These are phyloP conservation scores for Unio pictorum DNA, from an alignment of 2,888 invertebrate genomes.

Conservation along the genomic window DNA sequence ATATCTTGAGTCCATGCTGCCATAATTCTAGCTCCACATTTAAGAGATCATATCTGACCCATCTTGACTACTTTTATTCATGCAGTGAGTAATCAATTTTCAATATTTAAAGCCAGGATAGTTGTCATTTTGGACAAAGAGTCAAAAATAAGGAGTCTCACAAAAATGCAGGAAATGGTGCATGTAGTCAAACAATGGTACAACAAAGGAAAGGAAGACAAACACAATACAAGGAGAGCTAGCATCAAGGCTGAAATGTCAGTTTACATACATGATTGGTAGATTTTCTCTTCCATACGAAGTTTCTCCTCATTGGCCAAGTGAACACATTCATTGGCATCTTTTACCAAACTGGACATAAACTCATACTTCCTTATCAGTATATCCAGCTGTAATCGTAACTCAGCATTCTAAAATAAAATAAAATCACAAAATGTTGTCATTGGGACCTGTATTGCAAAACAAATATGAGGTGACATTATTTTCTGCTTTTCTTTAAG, in stretches of 20 bases:
- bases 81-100: too few species aligned
- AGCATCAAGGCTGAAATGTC: too few species aligned
- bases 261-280: slow-evolving; percentile 48
- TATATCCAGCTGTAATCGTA: slow-evolving; percentile 21
- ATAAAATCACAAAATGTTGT: slow-evolving; percentile 4
- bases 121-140: too few species aligned
- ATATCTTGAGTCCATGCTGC: too few species aligned
- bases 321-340: slow-evolving; percentile 42
- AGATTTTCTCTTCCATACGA: slow-evolving; percentile 51
- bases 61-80: too few species aligned
- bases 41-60: too few species aligned
- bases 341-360: slow-evolving; percentile 34
- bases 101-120: too few species aligned
- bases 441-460: neutral
- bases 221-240: neutral
- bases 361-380: slow-evolving; percentile 34
- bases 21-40: too few species aligned
- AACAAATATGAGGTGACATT: neutral
- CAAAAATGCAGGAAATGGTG: too few species aligned
- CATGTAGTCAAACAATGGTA: too few species aligned
- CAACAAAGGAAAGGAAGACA: neutral
- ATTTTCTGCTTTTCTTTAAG: too few species aligned
- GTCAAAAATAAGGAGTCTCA: too few species aligned
- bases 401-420: slow-evolving; percentile 28
- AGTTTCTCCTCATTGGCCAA: slow-evolving; percentile 38